Base-by-base conservation (phyloP, 1,140 invertebrate genomes). In the Ips typographus region DNA sequence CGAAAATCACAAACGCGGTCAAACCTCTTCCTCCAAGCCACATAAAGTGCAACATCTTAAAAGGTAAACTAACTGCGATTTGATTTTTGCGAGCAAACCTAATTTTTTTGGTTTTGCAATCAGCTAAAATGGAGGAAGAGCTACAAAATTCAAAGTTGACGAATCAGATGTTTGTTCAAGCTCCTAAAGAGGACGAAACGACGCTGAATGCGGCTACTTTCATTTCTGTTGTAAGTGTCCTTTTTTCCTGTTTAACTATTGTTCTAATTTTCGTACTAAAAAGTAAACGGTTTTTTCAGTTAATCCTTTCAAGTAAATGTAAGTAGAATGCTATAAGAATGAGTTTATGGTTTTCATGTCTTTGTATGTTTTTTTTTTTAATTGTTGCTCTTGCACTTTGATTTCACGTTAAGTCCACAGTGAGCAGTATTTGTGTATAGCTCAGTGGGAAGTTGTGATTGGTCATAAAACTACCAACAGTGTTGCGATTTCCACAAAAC, bases 11-110 rank as follows among this genome's bases (percentile, higher is more conserved):
- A 42, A 83, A 80, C 62, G 78, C 82, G 36, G 85, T 85, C 40
- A 86, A 87, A 73, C 88, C 88, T 6, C 84, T 96, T 43, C 93
- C 93, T 43, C 90, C 92, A 1, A 93, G 94, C 68, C 91, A 95
- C 75, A 86, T 96, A 55, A 97, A 97, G 82, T 96, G 94, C 81
- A 98, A 97, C 83, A 96, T 97, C 78, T 82, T 96, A 42, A 97
- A 97, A 86, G 94, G 91, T 83, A 85, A 84, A 65, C 79, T 83
- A 61, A 37, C 43, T 61, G 37, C 22, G 22, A 22, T 44, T 40
- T 64, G 49, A 64, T 7, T 66, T 49, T 66, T 8, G 38, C 8
- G 22, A 22, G 22, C 22, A 22, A 22, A 22, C 22, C 22, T 22
- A 22, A 22, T 22, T 22, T 22, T 22, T 22, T 22, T 22, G 22